Conservation (phyloP, 2,888 invertebrate genomes). For the Oscheius sp. region DNA sequence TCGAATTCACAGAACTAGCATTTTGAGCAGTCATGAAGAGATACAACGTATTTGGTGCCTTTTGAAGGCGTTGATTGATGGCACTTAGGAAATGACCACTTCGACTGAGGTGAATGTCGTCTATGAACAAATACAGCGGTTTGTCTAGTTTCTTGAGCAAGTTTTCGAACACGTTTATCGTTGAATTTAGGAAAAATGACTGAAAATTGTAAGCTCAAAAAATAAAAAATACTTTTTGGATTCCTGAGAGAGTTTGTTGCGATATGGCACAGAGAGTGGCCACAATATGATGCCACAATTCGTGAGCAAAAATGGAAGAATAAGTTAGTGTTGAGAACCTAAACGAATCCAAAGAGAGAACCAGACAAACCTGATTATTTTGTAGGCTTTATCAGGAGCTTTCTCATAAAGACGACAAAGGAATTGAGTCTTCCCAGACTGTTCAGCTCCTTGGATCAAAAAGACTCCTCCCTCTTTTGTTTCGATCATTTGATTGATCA, state of each 20-base stretch:
- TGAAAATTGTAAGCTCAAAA: conserved; percentile 1
- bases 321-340: conserved; percentile 60
- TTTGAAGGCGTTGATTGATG: conserved; percentile 7
- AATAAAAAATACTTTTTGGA: conserved; percentile 24
- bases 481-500: conserved; percentile 16
- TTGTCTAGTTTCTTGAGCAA: conserved; percentile 37
- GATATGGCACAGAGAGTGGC: conserved; percentile 36
- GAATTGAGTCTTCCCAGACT: conserved; percentile 45
- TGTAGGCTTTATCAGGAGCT: conserved; percentile 39
- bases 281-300: conserved; percentile 55
- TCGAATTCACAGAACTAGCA: conserved; percentile 40
- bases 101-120: conserved; percentile 64
- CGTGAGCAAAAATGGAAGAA: conserved; percentile 64
- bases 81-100: conserved; percentile 54
- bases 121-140: conserved; percentile 65
- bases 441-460: conserved; percentile 37
- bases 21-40: conserved; percentile 48
- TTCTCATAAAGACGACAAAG: conserved; percentile 43
- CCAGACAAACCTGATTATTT: conserved; percentile 39
- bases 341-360: background rate
- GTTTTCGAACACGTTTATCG: conserved; percentile 5
- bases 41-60: conserved; percentile 43
- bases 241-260: conserved; percentile 30
- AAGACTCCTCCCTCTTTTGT: conserved; percentile 21
- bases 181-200: conserved; percentile 33